These are phyloP conservation scores for Nycticorax nycticorax DNA, from an alignment of 2,113 vertebrate genomes.

Conservation along the genomic window DNA sequence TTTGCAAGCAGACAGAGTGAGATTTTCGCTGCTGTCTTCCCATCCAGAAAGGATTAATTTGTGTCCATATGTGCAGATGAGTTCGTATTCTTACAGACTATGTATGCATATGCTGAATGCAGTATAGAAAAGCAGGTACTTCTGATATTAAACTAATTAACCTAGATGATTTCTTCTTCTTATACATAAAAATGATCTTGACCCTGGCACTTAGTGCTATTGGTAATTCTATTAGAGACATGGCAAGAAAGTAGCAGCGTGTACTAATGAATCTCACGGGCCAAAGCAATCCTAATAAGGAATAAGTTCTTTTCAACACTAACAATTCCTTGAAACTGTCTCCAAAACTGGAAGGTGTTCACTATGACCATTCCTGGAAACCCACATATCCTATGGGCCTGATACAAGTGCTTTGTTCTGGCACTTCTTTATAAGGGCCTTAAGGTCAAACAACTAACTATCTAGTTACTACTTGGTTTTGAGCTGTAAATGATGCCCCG, in stretches of 20 bases:
- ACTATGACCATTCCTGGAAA: not conserved
- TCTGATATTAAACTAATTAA: conserved; percentile 6
- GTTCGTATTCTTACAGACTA: not conserved
- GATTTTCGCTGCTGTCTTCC: not conserved
- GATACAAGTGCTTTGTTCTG: not conserved
- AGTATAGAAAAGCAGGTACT: not conserved
- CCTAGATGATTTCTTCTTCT: not conserved
- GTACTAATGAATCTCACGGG: not conserved
- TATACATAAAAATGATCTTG: not conserved
- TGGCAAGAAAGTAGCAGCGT: not conserved
- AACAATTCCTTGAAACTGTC: not conserved
- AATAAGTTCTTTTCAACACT: not conserved
- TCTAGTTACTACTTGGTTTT: not conserved
- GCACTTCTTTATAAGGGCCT: not conserved
- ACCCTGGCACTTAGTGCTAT: not conserved
- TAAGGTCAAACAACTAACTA: not conserved
- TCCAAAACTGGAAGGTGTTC: not conserved
- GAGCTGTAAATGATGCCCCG: not conserved
- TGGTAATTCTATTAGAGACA: not conserved
- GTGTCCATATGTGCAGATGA: not conserved
- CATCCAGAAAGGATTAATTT: not conserved
- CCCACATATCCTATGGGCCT: not conserved
- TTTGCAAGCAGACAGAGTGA: not conserved
- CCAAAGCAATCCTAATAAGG: not conserved
- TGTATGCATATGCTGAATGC: not conserved